phyloP scores from a whole-genome alignment of 2,113 vertebrate genomes.

The Rhagologus leucostigma region DNA sequence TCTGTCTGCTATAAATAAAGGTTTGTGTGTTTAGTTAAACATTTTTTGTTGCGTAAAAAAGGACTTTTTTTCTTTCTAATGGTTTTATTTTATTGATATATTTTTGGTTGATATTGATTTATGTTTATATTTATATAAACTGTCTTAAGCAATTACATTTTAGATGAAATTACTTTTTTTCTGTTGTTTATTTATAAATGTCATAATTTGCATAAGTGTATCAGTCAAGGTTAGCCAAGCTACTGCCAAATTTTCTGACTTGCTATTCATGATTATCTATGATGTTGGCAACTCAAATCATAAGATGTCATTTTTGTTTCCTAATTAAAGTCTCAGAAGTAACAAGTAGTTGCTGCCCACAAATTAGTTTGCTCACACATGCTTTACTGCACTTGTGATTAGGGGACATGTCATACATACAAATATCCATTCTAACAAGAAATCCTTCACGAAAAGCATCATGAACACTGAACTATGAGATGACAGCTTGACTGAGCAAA shows the following conservation, averaged over 20 bases:
- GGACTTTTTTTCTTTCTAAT: not conserved
- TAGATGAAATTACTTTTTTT: not conserved
- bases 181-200: not conserved
- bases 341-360: conserved; percentile 6
- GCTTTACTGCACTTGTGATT: not conserved
- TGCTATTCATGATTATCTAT: not conserved
- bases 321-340: conserved; percentile 13
- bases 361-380: not conserved
- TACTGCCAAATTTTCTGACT: not conserved
- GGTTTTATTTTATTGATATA: not conserved
- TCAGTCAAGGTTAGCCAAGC: not conserved
- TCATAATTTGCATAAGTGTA: not conserved
- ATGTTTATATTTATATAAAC: not conserved
- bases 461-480: not conserved
- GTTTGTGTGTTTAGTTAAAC: not conserved
- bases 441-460: not conserved
- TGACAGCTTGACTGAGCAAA: not conserved
- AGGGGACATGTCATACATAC: not conserved
- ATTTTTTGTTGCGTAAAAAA: not conserved
- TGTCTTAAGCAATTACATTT: not conserved
- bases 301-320: conserved; percentile 2
- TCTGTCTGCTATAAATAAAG: conserved; percentile 29
- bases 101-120: not conserved
- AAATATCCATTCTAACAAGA: not conserved
- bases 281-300: not conserved